Base-by-base conservation (phyloP, 2,888 invertebrate genomes). In the Petrophora chlorosata region DNA sequence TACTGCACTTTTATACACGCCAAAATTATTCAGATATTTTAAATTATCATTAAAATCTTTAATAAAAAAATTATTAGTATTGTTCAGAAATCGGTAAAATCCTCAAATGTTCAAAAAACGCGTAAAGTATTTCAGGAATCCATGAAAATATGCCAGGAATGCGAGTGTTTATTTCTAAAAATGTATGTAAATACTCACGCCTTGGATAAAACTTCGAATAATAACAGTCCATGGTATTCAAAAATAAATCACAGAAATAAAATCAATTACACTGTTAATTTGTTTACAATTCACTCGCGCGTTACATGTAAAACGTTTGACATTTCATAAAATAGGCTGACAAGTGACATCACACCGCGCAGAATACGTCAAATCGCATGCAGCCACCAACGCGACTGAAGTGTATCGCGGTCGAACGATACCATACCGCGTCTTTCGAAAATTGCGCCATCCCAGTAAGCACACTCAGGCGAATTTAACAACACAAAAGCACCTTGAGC, bases 391-490 rank as follows among this genome's bases (percentile, higher is more conserved):
- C 91, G 89, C 90, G 91, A 91, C 91, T 91, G 91, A 91, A 91
- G 88, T 91, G 83, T 89, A 90, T 85, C 83, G 83, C 88, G 85
- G 83, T 84, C 91, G 89, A 85, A 84, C 90, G 82, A 87, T 85
- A 85, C 89, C 87, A 86, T 82, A 90, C 90, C 90, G 90, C 90
- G 90, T 90, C 90, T 90, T 90, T 90, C 91, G 91, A 91, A 91
- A 91, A 91, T 92, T 91, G 91, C 91, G 90, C 90, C 90, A 90
- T 90, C 87, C 77, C 83, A 85, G 82, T 85, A 88, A 85, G 83
- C 86, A 88, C 85, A 89, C 85, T 87, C 85, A 81, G 79, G 87
- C 88, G 86, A 89, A 87, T 80, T 86, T 74, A 89, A 87, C 89
- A 88, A 88, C 88, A 89, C 86, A 80, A 86, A 82, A 88, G 82